phyloP scores from a whole-genome alignment of 1,140 invertebrate species.

The Trachelipus rathkii region DNA sequence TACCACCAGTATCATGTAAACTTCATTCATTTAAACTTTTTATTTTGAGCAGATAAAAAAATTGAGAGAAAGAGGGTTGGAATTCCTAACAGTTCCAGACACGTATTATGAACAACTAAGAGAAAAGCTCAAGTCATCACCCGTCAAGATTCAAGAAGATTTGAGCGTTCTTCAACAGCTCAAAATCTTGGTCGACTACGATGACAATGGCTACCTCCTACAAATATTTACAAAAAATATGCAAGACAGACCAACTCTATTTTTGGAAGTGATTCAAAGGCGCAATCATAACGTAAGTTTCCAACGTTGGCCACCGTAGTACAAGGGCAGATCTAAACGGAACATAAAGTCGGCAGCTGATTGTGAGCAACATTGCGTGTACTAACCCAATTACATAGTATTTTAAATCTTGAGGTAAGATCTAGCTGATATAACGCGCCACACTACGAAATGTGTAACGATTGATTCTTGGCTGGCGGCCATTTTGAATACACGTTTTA shows the following conservation, averaged over 20 bases:
- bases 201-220: constrained; percentile 94
- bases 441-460: no score
- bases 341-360: no score
- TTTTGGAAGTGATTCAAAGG: constrained; percentile 95
- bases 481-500: no score
- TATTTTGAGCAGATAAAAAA: constrained; percentile 52
- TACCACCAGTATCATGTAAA: no score
- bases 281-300: constrained; percentile 85
- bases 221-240: constrained; percentile 99
- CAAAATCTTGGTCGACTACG: constrained; percentile 94
- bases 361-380: no score
- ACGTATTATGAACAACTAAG: constrained; percentile 84
- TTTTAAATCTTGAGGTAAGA: no score
- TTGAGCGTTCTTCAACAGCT: constrained; percentile 62
- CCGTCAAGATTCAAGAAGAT: constrained; percentile 55
- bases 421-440: no score
- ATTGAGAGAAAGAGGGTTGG: constrained; percentile 73
- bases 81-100: constrained; percentile 85
- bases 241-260: constrained; percentile 94
- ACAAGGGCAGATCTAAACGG: no score
- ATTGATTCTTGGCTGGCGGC: no score
- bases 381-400: no score
- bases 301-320: neutral
- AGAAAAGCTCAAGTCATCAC: constrained; percentile 69
- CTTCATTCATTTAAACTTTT: neutral